Evolutionary conservation across 2,797 vertebrate genomes (phyloP), one percentile per base, ranked within the genome.

Genomic region (Gymnodraco acuticeps): DNA sequence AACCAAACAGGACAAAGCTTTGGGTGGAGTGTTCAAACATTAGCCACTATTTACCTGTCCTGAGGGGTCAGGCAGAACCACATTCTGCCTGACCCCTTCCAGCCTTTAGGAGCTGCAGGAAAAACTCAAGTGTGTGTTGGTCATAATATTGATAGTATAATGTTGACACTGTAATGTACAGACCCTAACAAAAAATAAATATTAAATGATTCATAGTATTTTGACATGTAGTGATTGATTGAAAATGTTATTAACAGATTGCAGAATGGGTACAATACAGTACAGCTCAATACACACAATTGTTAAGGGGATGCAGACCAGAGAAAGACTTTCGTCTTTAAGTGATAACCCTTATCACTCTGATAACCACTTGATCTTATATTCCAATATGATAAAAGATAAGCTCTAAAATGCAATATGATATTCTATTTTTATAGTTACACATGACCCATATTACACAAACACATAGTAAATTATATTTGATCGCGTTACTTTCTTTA

Each of bases 11-110:
- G 51, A 88, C 82, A 87, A 85, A 78, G 82, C 48, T 74, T 13
- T 62, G 77, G 86, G 79, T 77, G 86, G 61, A 59, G 78, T 61
- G 46, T 79, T 70, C 52, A 80, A 81, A 89, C 73, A 79, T 53
- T 65, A 53, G 56, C 5, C 42, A 38, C 59, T 55, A 46, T 10
- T 51, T 3, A 64, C 16, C 43, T 53, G 67, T 63, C 81, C 75
- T 61, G 50, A 71, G 52, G 82, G 76, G 64, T 67, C 48, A 67
- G 51, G 47, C 55, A 15, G 52, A n/a, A 41, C 73, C 59, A 15
- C 42, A 64, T 47, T 1, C 43, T 47, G 41, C 53, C 31, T 23
- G 17, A 60, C 23, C 45, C 48, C 52, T 23, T 19, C 59, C 55
- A 14, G 12, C 20, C 43, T 45, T 5, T 43, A 17, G 16, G 5